Evolutionary conservation across 2,797 vertebrate genomes (phyloP), one percentile per base, ranked within the genome.

Genomic region (Cossypha niveicapilla): DNA sequence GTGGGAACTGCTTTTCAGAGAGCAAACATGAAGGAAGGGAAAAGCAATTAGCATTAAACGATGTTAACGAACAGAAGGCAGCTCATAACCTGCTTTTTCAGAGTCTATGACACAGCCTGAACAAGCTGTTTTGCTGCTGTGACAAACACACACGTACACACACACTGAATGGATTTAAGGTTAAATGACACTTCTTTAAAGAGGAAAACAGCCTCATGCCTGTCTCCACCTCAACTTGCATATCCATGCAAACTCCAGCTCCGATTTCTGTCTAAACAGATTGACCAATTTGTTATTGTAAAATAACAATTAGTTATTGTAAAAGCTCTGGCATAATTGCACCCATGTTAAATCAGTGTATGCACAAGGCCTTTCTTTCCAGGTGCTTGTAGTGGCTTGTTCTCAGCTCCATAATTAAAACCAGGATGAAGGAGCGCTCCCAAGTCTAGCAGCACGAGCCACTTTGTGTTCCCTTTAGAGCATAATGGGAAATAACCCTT

Each of bases 331-430:
- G 32, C 11, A 37, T 28, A 76, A 86, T 1, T 47, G 24, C 70
- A 79, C 30, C 23, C 5, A 41, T 37, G 74, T 74, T 35, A 48
- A 60, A 88, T 44, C 66, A 72, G 56, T 2, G 7, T 39, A 50
- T 53, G 66, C 86, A 84, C 42, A 41, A 72, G 61, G 71, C 82
- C 42, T 50, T 67, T 92, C 72, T 73, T 70, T 57, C 65, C 75
- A 88, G 87, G 84, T 90, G 37, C 27, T 0, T 35, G 30, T 13
- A 34, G n/a, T n/a, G 68, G 45, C 79, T 94, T 37, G 62, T 57
- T 70, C 68, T 95, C 93, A 94, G 83, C 89, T 96, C 94, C 92
- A 87, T 96, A 96, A 96, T 91, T 96, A 92, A 97, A 96, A 91
- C 70, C 39, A 24, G 70, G 82, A 90, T 60, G 78, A 91, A 95